Conservation (phyloP, 2,113 vertebrate species). For the Cavia porcellus region DNA sequence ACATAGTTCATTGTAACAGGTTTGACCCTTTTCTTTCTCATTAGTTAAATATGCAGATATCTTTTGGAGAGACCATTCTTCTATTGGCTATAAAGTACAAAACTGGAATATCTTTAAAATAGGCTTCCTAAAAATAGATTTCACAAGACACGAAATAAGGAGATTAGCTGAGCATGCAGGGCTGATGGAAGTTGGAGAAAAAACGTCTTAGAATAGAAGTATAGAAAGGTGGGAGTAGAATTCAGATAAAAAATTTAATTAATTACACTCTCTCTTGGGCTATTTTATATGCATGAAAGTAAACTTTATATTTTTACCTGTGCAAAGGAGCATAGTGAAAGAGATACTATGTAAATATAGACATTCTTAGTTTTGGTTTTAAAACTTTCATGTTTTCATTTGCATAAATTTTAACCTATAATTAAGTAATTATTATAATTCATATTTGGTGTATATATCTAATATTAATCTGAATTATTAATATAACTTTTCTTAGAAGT, state of each 20-base stretch:
- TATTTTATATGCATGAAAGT: not conserved
- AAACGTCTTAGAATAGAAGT: not conserved
- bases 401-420: not conserved
- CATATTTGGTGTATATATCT: not conserved
- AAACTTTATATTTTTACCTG: not conserved
- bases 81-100: not conserved
- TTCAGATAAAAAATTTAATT: not conserved
- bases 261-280: not conserved
- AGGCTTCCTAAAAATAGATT: not conserved
- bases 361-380: not conserved
- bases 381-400: conserved; percentile 3
- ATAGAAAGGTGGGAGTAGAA: not conserved
- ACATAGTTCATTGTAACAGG: not conserved
- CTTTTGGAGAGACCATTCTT: not conserved
- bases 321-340: not conserved
- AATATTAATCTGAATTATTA: not conserved
- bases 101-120: not conserved
- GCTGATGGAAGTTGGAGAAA: not conserved
- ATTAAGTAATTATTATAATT: conserved; percentile 13
- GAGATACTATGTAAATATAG: not conserved
- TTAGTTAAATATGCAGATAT: not conserved
- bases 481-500: not conserved
- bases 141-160: not conserved
- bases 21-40: not conserved
- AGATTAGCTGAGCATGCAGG: not conserved